These are phyloP conservation scores for Dichetophora obliterata DNA, from an alignment of 2,888 invertebrate genomes.

Conservation along the genomic window DNA sequence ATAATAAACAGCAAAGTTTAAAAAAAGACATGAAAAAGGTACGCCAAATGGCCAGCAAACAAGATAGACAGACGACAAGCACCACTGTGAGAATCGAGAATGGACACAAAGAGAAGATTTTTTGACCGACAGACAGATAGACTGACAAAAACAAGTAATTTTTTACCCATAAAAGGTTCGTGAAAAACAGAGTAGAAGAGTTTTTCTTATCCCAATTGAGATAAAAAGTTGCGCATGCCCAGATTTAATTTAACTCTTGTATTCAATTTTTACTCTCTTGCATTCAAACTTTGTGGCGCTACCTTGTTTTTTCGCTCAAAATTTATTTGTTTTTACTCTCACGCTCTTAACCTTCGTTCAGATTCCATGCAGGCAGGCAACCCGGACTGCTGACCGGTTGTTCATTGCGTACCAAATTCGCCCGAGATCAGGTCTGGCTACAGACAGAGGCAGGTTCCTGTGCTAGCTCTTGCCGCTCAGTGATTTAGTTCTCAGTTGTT, in stretches of 20 bases:
- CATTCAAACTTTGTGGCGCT: neutral
- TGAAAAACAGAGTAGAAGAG: neutral
- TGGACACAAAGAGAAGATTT: neutral
- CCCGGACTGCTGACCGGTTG: slow-evolving; percentile 17
- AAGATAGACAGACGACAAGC: neutral
- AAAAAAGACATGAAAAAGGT: neutral
- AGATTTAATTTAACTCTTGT: neutral
- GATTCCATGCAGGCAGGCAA: slow-evolving; percentile 5
- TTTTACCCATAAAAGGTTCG: neutral
- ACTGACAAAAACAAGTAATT: neutral
- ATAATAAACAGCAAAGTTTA: neutral
- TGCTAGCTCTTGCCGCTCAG: slow-evolving; percentile 53
- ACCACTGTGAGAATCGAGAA: neutral
- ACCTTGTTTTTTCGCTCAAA: neutral
- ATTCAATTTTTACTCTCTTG: neutral
- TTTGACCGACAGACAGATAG: neutral
- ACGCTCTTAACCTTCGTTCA: slow-evolving; percentile 13
- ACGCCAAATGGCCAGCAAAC: neutral
- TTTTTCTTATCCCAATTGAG: neutral
- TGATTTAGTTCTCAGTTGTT: slow-evolving; percentile 69
- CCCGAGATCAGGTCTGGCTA: slow-evolving; percentile 11
- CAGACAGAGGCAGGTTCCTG: slow-evolving; percentile 51
- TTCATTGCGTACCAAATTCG: slow-evolving; percentile 2
- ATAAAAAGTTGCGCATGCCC: slow-evolving; percentile 8
- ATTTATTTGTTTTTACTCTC: neutral